phyloP scores from a whole-genome alignment of 2,888 invertebrate genomes.

The Caenorhabditis sp. region DNA sequence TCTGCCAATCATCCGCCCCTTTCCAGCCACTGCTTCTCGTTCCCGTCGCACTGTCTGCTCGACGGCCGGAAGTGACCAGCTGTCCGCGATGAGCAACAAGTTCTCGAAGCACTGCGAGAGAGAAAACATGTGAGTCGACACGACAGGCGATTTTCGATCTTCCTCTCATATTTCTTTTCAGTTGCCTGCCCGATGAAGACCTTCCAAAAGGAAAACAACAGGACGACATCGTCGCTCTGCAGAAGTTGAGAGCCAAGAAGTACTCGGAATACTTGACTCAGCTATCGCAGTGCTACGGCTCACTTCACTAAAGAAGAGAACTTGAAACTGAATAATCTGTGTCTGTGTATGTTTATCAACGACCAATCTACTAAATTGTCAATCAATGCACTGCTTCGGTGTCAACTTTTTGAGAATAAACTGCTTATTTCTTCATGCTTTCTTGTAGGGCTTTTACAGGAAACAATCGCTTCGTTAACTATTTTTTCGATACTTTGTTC shows the following conservation, averaged over 20 bases:
- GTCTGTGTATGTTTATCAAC: neutral
- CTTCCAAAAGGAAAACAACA: slow-evolving; percentile 66
- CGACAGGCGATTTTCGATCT: neutral
- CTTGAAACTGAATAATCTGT: no score
- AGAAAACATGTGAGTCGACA: slow-evolving; percentile 71
- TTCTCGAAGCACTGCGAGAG: slow-evolving; percentile 68
- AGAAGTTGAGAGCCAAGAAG: slow-evolving; percentile 66
- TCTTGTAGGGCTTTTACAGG: no score
- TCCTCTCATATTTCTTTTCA: slow-evolving; percentile 32
- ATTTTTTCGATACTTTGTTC: no score
- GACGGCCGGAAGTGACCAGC: slow-evolving; percentile 54
- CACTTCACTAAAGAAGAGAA: slow-evolving; percentile 12
- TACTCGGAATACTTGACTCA: slow-evolving; percentile 64
- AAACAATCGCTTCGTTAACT: no score
- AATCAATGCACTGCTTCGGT: neutral
- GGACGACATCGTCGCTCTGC: slow-evolving; percentile 67
- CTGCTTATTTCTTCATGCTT: no score
- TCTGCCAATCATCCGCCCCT: neutral
- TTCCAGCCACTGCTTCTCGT: slow-evolving; percentile 46
- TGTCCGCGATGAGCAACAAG: slow-evolving; percentile 60
- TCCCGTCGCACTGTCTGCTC: slow-evolving; percentile 59
- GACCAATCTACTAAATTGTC: slow-evolving; percentile 12
- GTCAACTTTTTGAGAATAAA: neutral
- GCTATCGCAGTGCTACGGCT: slow-evolving; percentile 62
- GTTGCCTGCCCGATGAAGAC: slow-evolving; percentile 74